These are phyloP conservation scores for Eulimnadia texana DNA, from an alignment of 1,140 invertebrate species.

Conservation along the genomic window DNA sequence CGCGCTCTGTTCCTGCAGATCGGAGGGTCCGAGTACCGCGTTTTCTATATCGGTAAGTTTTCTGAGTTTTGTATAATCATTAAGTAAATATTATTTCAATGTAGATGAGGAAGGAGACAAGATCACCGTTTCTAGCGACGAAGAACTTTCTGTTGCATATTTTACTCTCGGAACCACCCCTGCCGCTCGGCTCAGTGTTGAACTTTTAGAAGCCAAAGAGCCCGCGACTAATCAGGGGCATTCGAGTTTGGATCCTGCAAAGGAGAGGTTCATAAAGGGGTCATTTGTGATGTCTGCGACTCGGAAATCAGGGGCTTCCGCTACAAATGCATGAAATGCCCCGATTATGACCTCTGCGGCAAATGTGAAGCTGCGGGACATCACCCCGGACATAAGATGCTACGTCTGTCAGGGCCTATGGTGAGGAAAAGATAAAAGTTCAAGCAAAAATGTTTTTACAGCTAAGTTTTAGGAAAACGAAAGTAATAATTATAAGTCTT, in stretches of 20 bases:
- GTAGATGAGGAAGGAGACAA: constrained; percentile 42
- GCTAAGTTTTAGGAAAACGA: background rate
- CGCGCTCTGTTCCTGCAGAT: background rate
- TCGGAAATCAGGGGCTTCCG: constrained; percentile 49
- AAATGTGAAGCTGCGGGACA: constrained; percentile 52
- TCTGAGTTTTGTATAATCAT: background rate
- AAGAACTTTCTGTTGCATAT: constrained; percentile 43
- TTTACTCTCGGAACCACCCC: constrained; percentile 22
- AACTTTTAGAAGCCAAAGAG: background rate
- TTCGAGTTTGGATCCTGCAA: background rate
- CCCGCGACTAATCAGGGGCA: background rate
- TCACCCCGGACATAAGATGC: constrained; percentile 65
- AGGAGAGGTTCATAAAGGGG: constrained; percentile 37
- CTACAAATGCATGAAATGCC: constrained; percentile 71
- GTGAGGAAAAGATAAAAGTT: background rate
- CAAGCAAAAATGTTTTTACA: background rate
- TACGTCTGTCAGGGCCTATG: constrained; percentile 41
- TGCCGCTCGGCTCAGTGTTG: background rate
- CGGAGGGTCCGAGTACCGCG: background rate
- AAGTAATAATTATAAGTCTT: background rate
- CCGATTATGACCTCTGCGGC: constrained; percentile 68
- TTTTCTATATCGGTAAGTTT: background rate
- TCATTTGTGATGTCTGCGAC: constrained; percentile 63
- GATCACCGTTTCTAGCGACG: constrained; percentile 45
- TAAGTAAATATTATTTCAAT: background rate